Conservation (phyloP, 2,888 invertebrate genomes). For the Lasioglossum lativentre region DNA sequence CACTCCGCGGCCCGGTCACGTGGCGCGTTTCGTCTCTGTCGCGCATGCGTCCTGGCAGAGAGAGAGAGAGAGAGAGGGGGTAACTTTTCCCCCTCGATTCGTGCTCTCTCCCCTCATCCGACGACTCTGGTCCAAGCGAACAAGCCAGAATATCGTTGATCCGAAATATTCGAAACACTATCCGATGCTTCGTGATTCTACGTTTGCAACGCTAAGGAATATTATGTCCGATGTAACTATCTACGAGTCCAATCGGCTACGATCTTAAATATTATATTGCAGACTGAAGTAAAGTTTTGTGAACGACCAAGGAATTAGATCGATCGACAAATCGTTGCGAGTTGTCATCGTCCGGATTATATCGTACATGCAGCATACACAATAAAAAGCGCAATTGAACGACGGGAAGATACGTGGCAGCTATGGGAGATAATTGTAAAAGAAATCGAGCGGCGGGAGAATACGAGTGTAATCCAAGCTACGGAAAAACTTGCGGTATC, state of each 20-base stretch:
- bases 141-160: neutral
- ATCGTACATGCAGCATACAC: constrained; percentile 50
- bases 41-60: too few relatives aligned
- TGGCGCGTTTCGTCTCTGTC: too few relatives aligned
- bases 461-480: constrained; percentile 32
- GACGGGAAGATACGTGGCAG: constrained; percentile 12
- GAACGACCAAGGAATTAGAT: neutral
- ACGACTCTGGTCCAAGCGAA: neutral
- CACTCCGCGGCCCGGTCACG: too few relatives aligned
- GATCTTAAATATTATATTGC: constrained; percentile 23
- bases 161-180: neutral
- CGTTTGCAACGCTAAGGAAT: neutral
- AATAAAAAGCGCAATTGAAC: constrained; percentile 44
- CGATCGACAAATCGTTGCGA: constrained; percentile 3
- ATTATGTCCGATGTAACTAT: neutral
- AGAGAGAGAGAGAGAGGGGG: too few relatives aligned
- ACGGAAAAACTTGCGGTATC: constrained; percentile 11
- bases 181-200: constrained; percentile 9
- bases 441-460: constrained; percentile 8
- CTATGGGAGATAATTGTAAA: constrained; percentile 22
- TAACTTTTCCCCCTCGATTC: too few relatives aligned
- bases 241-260: constrained; percentile 32
- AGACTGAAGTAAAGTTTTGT: constrained; percentile 21
- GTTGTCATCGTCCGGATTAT: constrained; percentile 12
- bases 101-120: too few relatives aligned